Evolutionary conservation across 2,888 invertebrate genomes (phyloP).

Genomic region (Eledona agricola): DNA sequence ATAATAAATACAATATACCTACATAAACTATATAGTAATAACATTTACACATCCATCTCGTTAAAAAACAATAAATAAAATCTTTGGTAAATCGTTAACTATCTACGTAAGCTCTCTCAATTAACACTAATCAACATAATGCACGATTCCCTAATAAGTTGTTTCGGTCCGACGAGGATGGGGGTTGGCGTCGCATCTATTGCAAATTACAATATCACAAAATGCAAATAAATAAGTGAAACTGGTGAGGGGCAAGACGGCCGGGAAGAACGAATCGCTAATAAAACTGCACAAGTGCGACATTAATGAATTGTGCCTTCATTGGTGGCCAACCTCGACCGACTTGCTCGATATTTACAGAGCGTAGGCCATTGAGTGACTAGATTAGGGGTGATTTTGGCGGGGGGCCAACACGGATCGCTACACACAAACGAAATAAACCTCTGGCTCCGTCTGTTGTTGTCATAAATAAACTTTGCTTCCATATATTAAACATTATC

Average conservation of each 20-base stretch:
- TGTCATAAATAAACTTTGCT: constrained; percentile 39
- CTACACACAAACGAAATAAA: constrained; percentile 20
- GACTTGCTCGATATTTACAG: constrained; percentile 40
- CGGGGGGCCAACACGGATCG: too few relatives aligned
- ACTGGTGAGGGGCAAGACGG: constrained; percentile 31
- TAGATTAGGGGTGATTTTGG: constrained; percentile 41
- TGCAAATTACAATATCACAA: constrained; percentile 45
- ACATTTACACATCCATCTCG: constrained; percentile 42
- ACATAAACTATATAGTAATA: constrained; percentile 46
- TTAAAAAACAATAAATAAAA: constrained; percentile 51
- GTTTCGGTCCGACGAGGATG: neutral
- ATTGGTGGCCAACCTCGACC: constrained; percentile 29
- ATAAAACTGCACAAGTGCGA: constrained; percentile 17
- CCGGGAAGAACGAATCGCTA: constrained; percentile 23
- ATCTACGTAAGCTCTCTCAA: constrained; percentile 48
- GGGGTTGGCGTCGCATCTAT: constrained; percentile 28
- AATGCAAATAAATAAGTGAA: constrained; percentile 9
- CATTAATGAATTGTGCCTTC: too few relatives aligned
- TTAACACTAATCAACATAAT: too few relatives aligned
- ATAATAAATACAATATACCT: constrained; percentile 31
- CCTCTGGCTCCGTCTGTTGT: too few relatives aligned
- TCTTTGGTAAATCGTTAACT: constrained; percentile 52
- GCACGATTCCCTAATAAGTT: constrained; percentile 42
- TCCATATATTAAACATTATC: constrained; percentile 33
- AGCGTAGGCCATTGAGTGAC: constrained; percentile 49